Conservation (phyloP, 2,113 vertebrate genomes). For the Pitta sordida region DNA sequence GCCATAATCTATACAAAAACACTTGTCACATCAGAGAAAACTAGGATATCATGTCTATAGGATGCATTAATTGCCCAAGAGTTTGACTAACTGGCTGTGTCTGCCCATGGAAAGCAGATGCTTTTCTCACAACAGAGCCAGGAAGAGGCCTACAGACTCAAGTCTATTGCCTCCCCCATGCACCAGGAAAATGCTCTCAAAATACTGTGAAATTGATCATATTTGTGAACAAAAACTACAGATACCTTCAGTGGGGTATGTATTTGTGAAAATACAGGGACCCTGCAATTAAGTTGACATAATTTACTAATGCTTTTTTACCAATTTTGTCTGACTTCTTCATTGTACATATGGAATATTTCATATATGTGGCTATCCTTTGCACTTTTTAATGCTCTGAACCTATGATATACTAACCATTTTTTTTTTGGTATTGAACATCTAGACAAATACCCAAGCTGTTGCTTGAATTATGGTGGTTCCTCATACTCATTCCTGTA, state of each 20-base stretch:
- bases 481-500: neutral
- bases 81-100: neutral
- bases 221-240: neutral
- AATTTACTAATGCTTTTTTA: neutral
- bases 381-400: neutral
- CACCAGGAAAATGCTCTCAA: neutral
- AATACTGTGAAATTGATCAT: neutral
- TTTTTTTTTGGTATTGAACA: neutral
- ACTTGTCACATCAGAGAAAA: neutral
- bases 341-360: neutral
- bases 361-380: neutral
- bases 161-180: neutral
- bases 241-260: neutral
- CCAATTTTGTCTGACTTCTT: neutral
- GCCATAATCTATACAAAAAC: neutral
- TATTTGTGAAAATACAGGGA: neutral
- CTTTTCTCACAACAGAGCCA: rapidly evolving
- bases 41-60: neutral
- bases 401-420: neutral
- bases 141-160: neutral
- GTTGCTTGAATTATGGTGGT: neutral
- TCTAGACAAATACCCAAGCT: neutral
- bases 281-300: neutral
- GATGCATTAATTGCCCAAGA: neutral
- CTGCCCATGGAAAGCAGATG: neutral